Evolutionary conservation across 2,113 vertebrate species (phyloP).

Genomic region (pig (Sus scrofa)): DNA sequence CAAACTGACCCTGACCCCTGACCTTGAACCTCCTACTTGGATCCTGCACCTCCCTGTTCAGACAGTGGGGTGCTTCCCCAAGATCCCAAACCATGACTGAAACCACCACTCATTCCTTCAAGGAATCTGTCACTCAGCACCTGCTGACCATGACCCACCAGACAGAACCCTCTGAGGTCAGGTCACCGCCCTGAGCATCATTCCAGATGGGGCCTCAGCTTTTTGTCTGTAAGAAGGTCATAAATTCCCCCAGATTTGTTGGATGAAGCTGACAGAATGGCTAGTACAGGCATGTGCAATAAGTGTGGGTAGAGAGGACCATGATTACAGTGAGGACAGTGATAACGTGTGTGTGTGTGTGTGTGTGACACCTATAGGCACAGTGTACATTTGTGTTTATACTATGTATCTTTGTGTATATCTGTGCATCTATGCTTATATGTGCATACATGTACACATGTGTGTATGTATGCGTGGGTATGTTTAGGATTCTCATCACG

Average conservation of each 20-base stretch:
- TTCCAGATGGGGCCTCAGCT: background rate
- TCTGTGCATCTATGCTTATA: too few species aligned
- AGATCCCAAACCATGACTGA: background rate
- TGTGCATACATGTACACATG: background rate
- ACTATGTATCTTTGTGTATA: background rate
- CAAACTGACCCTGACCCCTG: background rate
- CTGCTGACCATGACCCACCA: too few species aligned
- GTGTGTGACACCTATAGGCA: too few species aligned
- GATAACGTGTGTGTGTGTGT: background rate
- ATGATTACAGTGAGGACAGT: background rate
- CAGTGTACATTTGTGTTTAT: background rate
- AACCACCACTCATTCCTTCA: fast-evolving
- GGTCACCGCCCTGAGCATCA: background rate
- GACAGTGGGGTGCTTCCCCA: background rate
- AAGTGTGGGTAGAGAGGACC: background rate
- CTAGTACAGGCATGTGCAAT: background rate
- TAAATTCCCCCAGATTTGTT: background rate
- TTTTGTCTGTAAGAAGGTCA: background rate
- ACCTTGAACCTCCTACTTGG: too few species aligned
- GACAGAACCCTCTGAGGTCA: background rate
- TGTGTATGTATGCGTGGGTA: background rate
- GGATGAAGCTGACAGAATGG: background rate
- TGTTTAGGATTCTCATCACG: background rate
- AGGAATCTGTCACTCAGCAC: background rate
- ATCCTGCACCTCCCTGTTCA: background rate